These are phyloP conservation scores for Tragulus kanchil DNA, from an alignment of 2,113 vertebrate genomes.

Conservation along the genomic window DNA sequence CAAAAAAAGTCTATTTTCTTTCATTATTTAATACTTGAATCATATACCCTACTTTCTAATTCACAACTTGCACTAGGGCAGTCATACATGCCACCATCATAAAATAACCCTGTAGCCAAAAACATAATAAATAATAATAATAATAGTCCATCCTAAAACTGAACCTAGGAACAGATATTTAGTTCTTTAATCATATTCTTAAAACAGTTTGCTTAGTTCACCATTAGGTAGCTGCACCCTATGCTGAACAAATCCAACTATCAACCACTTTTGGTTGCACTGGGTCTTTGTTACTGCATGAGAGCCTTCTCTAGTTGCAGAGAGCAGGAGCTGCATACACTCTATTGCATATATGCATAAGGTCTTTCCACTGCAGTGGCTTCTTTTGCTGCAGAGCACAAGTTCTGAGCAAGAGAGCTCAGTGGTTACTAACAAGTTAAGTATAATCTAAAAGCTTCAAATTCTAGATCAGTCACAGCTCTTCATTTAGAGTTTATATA, in stretches of 20 bases:
- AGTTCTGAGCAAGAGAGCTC: too few relatives aligned
- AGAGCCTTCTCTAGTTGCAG: background rate
- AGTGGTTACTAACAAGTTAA: background rate
- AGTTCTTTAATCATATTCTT: background rate
- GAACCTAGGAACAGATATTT: background rate
- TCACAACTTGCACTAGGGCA: background rate
- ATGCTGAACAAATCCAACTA: background rate
- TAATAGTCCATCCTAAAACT: background rate
- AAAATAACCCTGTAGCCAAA: background rate
- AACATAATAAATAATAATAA: conserved; percentile 39
- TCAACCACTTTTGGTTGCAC: background rate
- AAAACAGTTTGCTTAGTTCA: background rate
- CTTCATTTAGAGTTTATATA: background rate
- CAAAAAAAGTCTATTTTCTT: background rate
- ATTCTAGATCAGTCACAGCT: background rate
- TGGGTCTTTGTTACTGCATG: background rate
- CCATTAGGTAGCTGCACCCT: background rate
- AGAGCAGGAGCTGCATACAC: background rate
- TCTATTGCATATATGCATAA: too few relatives aligned
- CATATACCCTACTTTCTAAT: background rate
- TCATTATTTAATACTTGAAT: background rate
- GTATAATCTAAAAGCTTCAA: background rate
- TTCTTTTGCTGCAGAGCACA: background rate
- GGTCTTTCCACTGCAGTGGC: background rate
- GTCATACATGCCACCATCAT: background rate